These are phyloP conservation scores for Eulemur coronatus DNA, from an alignment of 2,797 vertebrate species.

Conservation along the genomic window DNA sequence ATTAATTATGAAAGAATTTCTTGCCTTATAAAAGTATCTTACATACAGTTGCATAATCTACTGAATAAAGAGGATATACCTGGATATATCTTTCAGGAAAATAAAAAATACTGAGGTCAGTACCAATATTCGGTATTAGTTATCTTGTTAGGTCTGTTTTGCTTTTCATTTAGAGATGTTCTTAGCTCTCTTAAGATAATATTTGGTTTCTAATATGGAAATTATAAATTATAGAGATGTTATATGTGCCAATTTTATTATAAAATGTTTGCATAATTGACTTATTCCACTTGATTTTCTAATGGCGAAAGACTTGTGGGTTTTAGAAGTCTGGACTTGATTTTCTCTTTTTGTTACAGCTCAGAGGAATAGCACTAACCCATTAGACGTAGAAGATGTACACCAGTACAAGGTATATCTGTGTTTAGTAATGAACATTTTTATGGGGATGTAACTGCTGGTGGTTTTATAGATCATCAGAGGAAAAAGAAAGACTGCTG, in stretches of 20 bases:
- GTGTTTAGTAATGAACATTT: conserved; percentile 35
- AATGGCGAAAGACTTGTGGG: background rate
- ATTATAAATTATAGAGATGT: background rate
- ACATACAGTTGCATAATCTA: background rate
- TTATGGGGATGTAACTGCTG: background rate
- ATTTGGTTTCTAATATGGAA: conserved; percentile 29
- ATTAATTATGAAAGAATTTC: conserved; percentile 9
- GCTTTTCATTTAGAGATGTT: conserved; percentile 36
- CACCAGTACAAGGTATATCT: conserved; percentile 74
- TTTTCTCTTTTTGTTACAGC: conserved; percentile 68
- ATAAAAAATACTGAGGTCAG: background rate
- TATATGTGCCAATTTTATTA: conserved; percentile 22
- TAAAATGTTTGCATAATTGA: conserved; percentile 11
- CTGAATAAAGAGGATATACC: background rate
- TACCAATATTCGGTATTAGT: background rate
- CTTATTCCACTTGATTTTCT: background rate
- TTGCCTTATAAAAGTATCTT: background rate
- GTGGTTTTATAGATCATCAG: conserved; percentile 38
- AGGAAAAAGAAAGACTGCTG: background rate
- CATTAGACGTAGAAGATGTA: background rate
- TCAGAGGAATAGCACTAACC: background rate
- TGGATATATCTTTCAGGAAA: background rate
- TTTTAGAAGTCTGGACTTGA: conserved; percentile 33
- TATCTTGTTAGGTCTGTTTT: conserved; percentile 14
- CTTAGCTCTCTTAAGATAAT: background rate